Evolutionary conservation across 2,113 vertebrate genomes (phyloP).

Genomic region (Scomber scombrus): DNA sequence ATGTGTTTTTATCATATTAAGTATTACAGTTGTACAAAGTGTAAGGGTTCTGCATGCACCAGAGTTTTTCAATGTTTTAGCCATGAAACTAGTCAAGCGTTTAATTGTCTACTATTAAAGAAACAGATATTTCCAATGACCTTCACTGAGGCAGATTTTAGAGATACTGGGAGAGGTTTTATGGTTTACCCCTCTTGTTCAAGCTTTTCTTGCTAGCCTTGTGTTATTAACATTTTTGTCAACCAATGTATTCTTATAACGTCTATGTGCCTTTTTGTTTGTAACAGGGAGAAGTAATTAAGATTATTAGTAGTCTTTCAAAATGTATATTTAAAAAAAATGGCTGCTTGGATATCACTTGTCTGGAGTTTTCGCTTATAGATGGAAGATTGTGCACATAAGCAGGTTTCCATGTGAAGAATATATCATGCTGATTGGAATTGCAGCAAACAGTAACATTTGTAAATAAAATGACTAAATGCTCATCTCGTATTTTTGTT

Average conservation of each 20-base stretch:
- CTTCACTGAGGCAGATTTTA: slow-evolving; percentile 45
- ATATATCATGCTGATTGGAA: slow-evolving; percentile 55
- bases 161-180: slow-evolving; percentile 39
- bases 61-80: slow-evolving; percentile 62
- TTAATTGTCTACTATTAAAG: slow-evolving; percentile 52
- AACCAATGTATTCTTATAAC: slow-evolving; percentile 56
- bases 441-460: slow-evolving; percentile 70
- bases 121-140: slow-evolving; percentile 39
- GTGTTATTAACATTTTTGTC: slow-evolving; percentile 60
- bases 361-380: slow-evolving; percentile 56
- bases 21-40: slow-evolving; percentile 81
- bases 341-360: slow-evolving; percentile 63
- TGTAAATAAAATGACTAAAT: slow-evolving; percentile 87
- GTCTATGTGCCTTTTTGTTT: slow-evolving; percentile 79
- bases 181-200: slow-evolving; percentile 50
- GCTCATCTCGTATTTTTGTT: slow-evolving; percentile 15
- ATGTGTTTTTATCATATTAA: slow-evolving; percentile 68
- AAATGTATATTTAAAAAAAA: slow-evolving; percentile 73
- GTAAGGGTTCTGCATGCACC: slow-evolving; percentile 73
- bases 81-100: slow-evolving; percentile 38
- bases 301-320: slow-evolving; percentile 62
- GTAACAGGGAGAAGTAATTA: slow-evolving; percentile 71
- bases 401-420: slow-evolving; percentile 56
- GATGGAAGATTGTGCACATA: slow-evolving; percentile 56
- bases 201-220: slow-evolving; percentile 43